Evolutionary conservation across 23 tunicate species (phyloP).

Genomic region (Phallusia fumigata): DNA sequence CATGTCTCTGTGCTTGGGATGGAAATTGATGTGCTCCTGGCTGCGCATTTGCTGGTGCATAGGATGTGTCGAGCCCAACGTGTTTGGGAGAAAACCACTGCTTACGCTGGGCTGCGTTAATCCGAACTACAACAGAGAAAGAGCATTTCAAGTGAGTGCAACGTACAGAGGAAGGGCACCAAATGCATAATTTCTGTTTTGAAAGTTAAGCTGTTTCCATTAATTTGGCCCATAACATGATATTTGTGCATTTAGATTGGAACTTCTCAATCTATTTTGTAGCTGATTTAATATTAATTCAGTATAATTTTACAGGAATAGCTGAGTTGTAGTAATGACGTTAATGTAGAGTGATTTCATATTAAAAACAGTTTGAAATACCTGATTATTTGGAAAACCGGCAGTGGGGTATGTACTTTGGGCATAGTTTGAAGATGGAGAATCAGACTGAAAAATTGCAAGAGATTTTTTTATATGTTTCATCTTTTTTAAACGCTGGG

Average conservation of each 20-base stretch:
- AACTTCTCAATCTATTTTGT: no score
- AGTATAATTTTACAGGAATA: no score
- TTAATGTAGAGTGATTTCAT: no score
- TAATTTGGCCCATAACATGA: no score
- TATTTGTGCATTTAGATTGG: no score
- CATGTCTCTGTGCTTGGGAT: background rate
- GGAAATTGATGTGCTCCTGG: background rate
- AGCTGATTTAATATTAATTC: no score
- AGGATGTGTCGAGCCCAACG: background rate
- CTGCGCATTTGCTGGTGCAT: background rate
- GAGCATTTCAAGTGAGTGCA: background rate
- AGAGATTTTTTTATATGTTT: background rate
- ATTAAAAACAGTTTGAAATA: background rate
- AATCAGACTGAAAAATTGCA: constrained; percentile 20
- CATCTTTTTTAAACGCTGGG: no score
- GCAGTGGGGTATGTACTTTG: background rate
- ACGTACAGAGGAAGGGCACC: no score
- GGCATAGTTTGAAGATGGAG: background rate
- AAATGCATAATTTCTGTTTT: no score
- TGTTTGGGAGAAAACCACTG: constrained; percentile 10
- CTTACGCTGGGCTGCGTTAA: background rate
- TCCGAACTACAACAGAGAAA: background rate
- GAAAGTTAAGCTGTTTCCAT: no score
- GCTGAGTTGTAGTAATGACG: no score
- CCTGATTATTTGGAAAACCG: background rate